Evolutionary conservation across 2,888 invertebrate genomes (phyloP), one percentile per base, ranked within the genome.

Genomic region (Argyresthia goedartella): DNA sequence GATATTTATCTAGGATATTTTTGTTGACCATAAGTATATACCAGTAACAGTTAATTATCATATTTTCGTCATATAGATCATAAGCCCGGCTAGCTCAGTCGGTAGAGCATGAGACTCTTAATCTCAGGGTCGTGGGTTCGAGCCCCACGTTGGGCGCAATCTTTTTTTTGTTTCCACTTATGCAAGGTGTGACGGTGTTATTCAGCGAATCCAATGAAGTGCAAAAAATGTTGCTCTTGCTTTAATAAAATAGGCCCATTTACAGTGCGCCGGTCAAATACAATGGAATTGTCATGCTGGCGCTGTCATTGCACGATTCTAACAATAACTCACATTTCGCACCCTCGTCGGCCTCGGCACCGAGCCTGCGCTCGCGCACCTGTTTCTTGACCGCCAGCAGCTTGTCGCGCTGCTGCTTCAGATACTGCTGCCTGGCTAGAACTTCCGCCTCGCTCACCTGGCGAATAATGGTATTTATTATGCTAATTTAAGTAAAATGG

Each of bases 381-480:
- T 94, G 92, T 67, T 94, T 95, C 77, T 98, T 98, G 67, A 97
- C 82, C 15, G 94, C 94, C 45, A 98, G 88, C 51, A 98, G 88
- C 70, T 97, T 96, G 75, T 98, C 98, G 25, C 98, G 89, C 71
- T 98, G 97, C 55, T 93, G 91, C 52, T 93, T 91, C 53, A 98
- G 82, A 73, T 97, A 98, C 59, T 93, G 92, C 65, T 96, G 95
- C 0, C 98, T 89, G 53, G 91, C 90, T 56, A 89, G 89, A 48
- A 97, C 81, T 60, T 96, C 96, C 53, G 84, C 84, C 47, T 85
- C 82, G 42, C 71, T 84, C 8, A 86, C 82, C 85, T 85, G 50
- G 9, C n/a, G 8, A 9, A 8, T 39, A 8, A 39, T 34, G n/a
- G 39, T 25, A 47, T 35, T 10, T n/a, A 51, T 52, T n/a, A n/a